Conservation (phyloP, 2,888 invertebrate species). For the Meandrusa payeni region DNA sequence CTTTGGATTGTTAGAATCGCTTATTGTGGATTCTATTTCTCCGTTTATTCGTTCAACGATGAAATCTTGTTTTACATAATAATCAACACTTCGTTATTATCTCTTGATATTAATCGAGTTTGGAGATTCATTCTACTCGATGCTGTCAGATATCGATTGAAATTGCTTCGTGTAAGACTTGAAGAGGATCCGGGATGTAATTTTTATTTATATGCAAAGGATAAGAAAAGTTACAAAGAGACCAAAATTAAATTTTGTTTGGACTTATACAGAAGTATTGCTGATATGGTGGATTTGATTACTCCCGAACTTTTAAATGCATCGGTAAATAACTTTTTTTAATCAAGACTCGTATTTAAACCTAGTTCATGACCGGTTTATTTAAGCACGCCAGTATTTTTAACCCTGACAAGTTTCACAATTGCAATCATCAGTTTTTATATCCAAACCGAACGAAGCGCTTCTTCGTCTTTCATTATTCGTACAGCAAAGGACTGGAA, state of each 20-base stretch:
- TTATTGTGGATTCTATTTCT: conserved; percentile 47
- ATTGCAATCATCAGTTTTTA: too few relatives aligned
- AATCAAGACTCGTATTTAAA: too few relatives aligned
- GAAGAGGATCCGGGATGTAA: conserved; percentile 48
- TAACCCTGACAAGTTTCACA: too few relatives aligned
- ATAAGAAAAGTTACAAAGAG: conserved; percentile 51
- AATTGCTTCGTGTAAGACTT: conserved; percentile 48
- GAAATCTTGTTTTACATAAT: conserved; percentile 39
- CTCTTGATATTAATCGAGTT: conserved; percentile 45
- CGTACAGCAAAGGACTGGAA: too few relatives aligned
- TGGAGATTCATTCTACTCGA: conserved; percentile 56
- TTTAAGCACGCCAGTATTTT: too few relatives aligned
- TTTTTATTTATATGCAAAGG: conserved; percentile 54
- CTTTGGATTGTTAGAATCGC: conserved; percentile 47
- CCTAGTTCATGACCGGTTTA: too few relatives aligned
- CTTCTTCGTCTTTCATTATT: too few relatives aligned
- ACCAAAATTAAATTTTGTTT: conserved; percentile 53
- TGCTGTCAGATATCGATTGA: conserved; percentile 52
- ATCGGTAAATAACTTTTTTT: conserved; percentile 55
- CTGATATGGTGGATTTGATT: conserved; percentile 54
- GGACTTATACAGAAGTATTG: conserved; percentile 52
- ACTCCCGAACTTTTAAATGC: conserved; percentile 53
- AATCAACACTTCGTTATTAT: conserved; percentile 48
- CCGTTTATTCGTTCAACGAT: conserved; percentile 39
- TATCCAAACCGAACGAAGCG: too few relatives aligned